phyloP scores from a whole-genome alignment of 2,797 vertebrate genomes.

The Botia kubotai region DNA sequence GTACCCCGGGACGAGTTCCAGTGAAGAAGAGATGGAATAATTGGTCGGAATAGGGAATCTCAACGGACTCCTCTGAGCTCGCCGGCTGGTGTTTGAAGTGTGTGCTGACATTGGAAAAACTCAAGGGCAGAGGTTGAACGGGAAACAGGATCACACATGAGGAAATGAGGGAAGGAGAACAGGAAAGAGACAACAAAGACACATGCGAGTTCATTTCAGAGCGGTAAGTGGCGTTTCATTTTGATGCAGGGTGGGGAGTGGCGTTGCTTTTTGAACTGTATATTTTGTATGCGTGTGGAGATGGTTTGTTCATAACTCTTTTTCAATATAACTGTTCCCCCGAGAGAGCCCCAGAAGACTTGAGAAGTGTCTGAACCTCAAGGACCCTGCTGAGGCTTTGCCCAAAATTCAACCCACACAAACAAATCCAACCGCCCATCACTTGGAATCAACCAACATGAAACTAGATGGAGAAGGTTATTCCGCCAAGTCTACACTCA shows the following conservation, averaged over 20 bases:
- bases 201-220: conserved; percentile 65
- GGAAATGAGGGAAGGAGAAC: conserved; percentile 37
- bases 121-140: conserved; percentile 68
- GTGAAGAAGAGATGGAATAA: conserved; percentile 67
- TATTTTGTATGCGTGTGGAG: conserved; percentile 43
- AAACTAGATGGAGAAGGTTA: conserved; percentile 48
- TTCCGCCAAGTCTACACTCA: conserved; percentile 40
- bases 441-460: conserved; percentile 48
- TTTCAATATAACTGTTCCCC: conserved; percentile 67
- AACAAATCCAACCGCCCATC: conserved; percentile 34
- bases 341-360: conserved; percentile 50
- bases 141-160: conserved; percentile 65
- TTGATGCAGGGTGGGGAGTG: conserved; percentile 58
- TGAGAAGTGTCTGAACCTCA: conserved; percentile 53
- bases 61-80: conserved; percentile 70
- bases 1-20: conserved; percentile 82
- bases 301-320: conserved; percentile 62
- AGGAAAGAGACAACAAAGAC: conserved; percentile 51
- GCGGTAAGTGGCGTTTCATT: conserved; percentile 67
- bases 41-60: conserved; percentile 74
- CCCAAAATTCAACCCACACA: conserved; percentile 29
- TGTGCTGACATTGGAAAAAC: conserved; percentile 75
- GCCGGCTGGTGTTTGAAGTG: conserved; percentile 73
- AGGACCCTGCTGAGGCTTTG: conserved; percentile 49
- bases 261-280: conserved; percentile 15